A percentile compares a stretch with the other conserved stretches of the same genome.
Conservation (phyloP, 1,140 invertebrate genomes). For the Saxidomus purpurata region DNA sequence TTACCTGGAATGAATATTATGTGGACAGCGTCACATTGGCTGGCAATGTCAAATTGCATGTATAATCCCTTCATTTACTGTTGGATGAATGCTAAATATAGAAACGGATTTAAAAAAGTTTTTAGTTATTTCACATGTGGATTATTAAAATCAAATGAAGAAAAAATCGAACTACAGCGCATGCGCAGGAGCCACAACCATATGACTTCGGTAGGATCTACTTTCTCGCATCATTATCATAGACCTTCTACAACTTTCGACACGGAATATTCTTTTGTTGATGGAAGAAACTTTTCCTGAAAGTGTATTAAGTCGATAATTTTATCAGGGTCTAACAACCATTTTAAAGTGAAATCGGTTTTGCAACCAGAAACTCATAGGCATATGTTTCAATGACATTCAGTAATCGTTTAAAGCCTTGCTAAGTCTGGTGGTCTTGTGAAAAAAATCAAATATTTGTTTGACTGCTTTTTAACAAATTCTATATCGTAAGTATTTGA, state of each 20-base stretch:
- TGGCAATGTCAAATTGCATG: constrained; percentile 96
- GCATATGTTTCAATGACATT: too few species aligned
- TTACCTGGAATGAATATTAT: constrained; percentile 87
- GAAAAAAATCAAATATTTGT: too few species aligned
- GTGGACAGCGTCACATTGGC: constrained; percentile 89
- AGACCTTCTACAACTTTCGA: constrained; percentile 4
- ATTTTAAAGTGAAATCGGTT: too few species aligned
- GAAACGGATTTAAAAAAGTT: constrained; percentile 86
- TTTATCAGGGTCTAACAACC: too few species aligned
- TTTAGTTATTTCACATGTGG: constrained; percentile 74
- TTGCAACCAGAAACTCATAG: too few species aligned
- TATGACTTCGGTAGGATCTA: constrained; percentile 66
- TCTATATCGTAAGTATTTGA: too few species aligned
- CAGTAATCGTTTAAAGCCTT: too few species aligned
- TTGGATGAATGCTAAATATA: constrained; percentile 95
- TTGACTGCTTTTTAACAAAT: too few species aligned
- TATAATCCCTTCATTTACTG: constrained; percentile 98
- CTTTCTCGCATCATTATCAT: constrained; percentile 28
- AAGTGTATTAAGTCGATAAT: background rate
- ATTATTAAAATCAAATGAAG: constrained; percentile 59
- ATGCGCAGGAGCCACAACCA: constrained; percentile 70
- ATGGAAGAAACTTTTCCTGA: background rate
- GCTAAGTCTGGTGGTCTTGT: too few species aligned
- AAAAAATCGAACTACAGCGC: constrained; percentile 66
- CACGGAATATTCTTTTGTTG: constrained; percentile 26